phyloP scores from a whole-genome alignment of 2,113 vertebrate genomes.

The Kryptolebias marmoratus region DNA sequence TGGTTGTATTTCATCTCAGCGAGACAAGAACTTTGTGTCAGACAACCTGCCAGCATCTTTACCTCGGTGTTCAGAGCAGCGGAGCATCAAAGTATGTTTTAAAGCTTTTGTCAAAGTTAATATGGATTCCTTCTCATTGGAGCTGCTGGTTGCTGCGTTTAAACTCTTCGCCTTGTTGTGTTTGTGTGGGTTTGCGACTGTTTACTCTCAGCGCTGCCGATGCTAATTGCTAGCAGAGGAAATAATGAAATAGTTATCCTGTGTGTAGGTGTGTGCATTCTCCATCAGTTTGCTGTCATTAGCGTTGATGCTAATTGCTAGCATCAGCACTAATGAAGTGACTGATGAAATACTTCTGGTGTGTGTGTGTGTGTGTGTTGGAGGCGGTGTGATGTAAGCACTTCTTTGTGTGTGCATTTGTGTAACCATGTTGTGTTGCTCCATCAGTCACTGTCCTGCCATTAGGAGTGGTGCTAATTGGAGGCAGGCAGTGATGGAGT shows the following conservation, averaged over 20 bases:
- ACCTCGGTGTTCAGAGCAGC: background rate
- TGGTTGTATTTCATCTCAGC: background rate
- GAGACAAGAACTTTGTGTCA: background rate
- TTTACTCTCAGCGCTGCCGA: background rate
- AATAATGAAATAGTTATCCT: conserved; percentile 6
- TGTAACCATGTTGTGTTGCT: background rate
- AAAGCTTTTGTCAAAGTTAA: background rate
- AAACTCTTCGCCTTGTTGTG: background rate
- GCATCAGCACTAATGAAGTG: conserved; percentile 33
- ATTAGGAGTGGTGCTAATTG: conserved; percentile 59
- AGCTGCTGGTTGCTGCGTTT: background rate
- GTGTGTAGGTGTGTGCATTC: background rate
- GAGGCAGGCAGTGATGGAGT: conserved; percentile 55
- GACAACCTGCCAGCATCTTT: background rate
- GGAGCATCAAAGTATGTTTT: background rate
- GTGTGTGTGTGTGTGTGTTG: conserved; percentile 5
- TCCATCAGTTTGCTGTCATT: conserved; percentile 34
- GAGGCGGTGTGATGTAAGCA: background rate
- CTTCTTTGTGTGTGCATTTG: conserved; percentile 1
- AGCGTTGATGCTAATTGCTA: conserved; percentile 30
- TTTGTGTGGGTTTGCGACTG: background rate
- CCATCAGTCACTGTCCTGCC: conserved; percentile 61
- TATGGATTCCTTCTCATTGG: background rate
- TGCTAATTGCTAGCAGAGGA: conserved; percentile 10
- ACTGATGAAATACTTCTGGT: conserved; percentile 7